Evolutionary conservation across 2,113 vertebrate species (phyloP), one percentile per base, ranked within the genome.

Genomic region (Xiphophorus maculatus): DNA sequence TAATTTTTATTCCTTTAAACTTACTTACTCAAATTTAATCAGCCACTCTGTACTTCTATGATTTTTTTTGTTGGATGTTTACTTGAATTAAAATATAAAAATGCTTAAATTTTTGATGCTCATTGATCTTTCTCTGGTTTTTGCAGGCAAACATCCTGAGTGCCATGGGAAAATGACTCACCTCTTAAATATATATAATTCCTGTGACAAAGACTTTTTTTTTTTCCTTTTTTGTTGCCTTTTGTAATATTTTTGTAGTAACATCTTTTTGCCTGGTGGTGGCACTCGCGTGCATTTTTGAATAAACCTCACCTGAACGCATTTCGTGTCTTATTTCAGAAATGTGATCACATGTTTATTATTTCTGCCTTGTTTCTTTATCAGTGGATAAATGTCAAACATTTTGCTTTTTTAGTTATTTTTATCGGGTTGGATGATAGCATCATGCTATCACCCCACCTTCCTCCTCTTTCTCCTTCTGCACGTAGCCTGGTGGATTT

Each of bases 111-210:
- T 15, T 42, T 42, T 42, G 51, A 58, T n/a, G 19, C 51, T n/a
- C 25, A 58, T 58, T 19, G 8, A n/a, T 58, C 9, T 54, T 19
- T 22, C 0, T 3, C 8, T 61, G 65, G 1, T 63, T 37, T 1
- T 48, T 69, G 44, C 77, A 95, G 94, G 91, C 94, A 4, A 95
- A 95, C 83, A 92, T 95, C 80, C 80, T 95, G 77, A 94, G 94
- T 69, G 73, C 76, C 30, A 84, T 94, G 81, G 93, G 91, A 0
- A 90, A 89, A n/a, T 94, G 78, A 28, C 7, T 1, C 10, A 1
- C 6, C 48, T 58, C 1, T 76, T 0, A 28, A 25, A 22, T 81
- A 77, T 86, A 80, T 71, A 71, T 88, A 61, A 3, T 25, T 27
- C 42, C n/a, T 66, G 22, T 62, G 25, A 12, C 76, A 12, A 70